Conservation (phyloP, 1,140 invertebrate species). For the Euglossa dilemma region DNA sequence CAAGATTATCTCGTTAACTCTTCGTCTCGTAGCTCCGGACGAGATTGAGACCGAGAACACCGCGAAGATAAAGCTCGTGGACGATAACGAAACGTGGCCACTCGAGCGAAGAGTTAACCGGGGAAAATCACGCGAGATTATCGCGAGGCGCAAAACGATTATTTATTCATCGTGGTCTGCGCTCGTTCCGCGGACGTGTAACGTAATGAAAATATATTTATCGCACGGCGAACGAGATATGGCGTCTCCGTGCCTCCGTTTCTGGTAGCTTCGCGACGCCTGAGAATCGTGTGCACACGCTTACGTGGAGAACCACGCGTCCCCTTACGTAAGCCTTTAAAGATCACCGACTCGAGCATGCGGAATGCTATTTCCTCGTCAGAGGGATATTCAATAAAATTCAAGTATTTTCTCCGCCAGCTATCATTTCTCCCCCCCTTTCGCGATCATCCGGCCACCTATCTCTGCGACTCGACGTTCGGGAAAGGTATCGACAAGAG, state of each 20-base stretch:
- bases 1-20: not conserved
- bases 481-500: not conserved
- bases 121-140: not conserved
- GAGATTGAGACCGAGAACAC: not conserved
- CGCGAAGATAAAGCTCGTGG: not conserved
- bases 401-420: not conserved
- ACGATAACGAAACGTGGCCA: not conserved
- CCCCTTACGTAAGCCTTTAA: slow-evolving; percentile 31
- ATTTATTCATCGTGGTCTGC: slow-evolving; percentile 36
- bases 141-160: slow-evolving; percentile 19
- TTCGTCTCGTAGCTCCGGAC: not conserved
- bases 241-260: not conserved
- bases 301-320: not conserved
- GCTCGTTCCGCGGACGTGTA: not conserved
- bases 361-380: not conserved
- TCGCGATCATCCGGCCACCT: too few relatives aligned
- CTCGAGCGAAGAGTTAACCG: not conserved
- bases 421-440: not conserved
- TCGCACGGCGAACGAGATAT: slow-evolving; percentile 7
- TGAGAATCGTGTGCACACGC: slow-evolving; percentile 7
- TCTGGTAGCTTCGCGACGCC: not conserved
- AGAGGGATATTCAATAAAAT: not conserved
- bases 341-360: slow-evolving; percentile 21
- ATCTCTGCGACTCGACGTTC: too few relatives aligned
- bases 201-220: slow-evolving; percentile 7